Conservation (phyloP, 2,888 invertebrate genomes). For the Leptogaster cylindrica region DNA sequence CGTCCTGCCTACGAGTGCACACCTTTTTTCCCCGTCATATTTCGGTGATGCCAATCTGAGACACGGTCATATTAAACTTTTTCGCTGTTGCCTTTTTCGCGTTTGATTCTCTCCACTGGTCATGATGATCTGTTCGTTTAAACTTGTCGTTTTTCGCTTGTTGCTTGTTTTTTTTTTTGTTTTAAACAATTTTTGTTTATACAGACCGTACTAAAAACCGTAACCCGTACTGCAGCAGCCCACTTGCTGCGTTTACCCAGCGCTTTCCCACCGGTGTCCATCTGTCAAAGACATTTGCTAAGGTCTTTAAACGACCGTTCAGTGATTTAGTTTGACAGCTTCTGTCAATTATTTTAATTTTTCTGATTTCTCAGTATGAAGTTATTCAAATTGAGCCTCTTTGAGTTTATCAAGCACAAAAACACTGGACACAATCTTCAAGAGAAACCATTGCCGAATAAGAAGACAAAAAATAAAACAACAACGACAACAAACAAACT, state of each 20-base stretch:
- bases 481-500: background rate
- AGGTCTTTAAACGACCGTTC: constrained; percentile 6
- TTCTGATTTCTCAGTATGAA: background rate
- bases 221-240: background rate
- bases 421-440: no score
- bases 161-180: background rate
- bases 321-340: constrained; percentile 32
- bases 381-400: background rate
- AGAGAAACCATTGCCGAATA: no score
- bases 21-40: no score
- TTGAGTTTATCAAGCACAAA: no score
- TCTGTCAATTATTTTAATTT: constrained; percentile 21
- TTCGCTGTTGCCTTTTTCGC: background rate
- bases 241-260: constrained; percentile 6
- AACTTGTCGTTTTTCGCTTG: background rate
- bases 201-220: background rate
- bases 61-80: background rate
- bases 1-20: background rate
- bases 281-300: constrained; percentile 22
- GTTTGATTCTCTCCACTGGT: background rate
- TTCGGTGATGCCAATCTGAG: background rate
- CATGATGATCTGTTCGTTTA: background rate
- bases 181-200: background rate
- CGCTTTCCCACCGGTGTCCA: constrained; percentile 16
- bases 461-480: no score